These are phyloP conservation scores for Pemphredon lugubris DNA, from an alignment of 2,888 invertebrate genomes.

Conservation along the genomic window DNA sequence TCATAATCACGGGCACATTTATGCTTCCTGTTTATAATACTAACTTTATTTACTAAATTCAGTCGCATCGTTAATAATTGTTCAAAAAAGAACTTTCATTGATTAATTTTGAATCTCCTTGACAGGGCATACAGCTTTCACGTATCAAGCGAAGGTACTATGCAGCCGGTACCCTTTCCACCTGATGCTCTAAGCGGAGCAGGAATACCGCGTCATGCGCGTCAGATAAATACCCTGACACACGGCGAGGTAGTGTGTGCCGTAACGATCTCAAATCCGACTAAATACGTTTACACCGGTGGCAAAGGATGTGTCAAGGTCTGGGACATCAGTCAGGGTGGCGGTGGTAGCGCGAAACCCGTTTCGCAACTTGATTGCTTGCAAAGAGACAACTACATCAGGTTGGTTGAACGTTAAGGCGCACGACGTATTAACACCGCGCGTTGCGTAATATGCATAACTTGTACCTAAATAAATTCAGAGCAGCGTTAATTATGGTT, in stretches of 20 bases:
- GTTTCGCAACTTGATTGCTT: conserved; percentile 96
- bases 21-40: no score
- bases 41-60: no score
- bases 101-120: no score
- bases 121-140: conserved; percentile 96
- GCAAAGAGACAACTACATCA: conserved; percentile 97
- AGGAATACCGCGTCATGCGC: conserved; percentile 95
- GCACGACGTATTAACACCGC: conserved; percentile 49
- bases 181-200: conserved; percentile 96
- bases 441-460: conserved; percentile 39
- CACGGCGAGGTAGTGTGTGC: conserved; percentile 99
- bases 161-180: conserved; percentile 97
- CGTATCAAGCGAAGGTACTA: conserved; percentile 93
- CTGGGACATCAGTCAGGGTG: conserved; percentile 97
- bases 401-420: conserved; percentile 76
- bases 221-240: conserved; percentile 94
- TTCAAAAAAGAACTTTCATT: not conserved
- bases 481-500: no score
- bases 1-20: no score
- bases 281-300: conserved; percentile 97
- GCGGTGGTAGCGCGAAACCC: conserved; percentile 90
- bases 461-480: conserved; percentile 52
- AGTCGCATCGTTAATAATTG: no score
- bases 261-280: conserved; percentile 96
- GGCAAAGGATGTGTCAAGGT: conserved; percentile 99